A percentile compares a stretch with the other conserved stretches of the same genome.
Evolutionary conservation across 1,140 invertebrate species (phyloP).

Genomic region (Geopemphigus sp.): DNA sequence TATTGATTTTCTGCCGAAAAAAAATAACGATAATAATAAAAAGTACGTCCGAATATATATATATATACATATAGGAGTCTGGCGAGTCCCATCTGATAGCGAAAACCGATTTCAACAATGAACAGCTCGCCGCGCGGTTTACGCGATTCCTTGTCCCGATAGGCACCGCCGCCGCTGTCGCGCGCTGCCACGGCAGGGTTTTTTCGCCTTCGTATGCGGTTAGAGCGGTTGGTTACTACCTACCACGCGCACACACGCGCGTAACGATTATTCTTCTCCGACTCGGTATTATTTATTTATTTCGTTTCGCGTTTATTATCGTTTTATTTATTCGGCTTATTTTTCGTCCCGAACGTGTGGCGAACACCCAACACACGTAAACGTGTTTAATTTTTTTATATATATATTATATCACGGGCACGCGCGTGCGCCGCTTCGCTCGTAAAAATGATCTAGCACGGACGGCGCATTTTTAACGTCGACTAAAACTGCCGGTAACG

Average conservation of each 20-base stretch:
- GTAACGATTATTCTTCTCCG: constrained; percentile 4
- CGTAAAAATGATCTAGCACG: not conserved
- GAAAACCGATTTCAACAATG: constrained; percentile 33
- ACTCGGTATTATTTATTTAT: not conserved
- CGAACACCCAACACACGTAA: not conserved
- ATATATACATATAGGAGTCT: too few species aligned
- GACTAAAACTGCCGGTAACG: not conserved
- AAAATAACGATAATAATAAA: not conserved
- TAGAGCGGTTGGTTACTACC: too few species aligned
- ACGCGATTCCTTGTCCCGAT: constrained; percentile 13
- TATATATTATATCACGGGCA: too few species aligned
- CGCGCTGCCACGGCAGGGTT: too few species aligned
- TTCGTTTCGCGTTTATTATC: not conserved
- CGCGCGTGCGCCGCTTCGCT: too few species aligned
- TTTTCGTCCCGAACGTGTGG: not conserved
- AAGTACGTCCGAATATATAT: too few species aligned
- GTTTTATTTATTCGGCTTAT: not conserved
- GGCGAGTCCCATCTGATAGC: constrained; percentile 16
- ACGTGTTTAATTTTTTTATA: too few species aligned
- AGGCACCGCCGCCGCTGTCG: not conserved
- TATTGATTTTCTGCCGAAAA: constrained; percentile 4
- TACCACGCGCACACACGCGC: not conserved
- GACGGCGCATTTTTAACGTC: not conserved
- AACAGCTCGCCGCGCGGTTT: not conserved
- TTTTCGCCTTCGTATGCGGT: too few species aligned